Percentiles rank a stretch among this genome's conserved stretches.
These are phyloP conservation scores for Phyllopteryx taeniolatus DNA, from an alignment of 2,113 vertebrate species.

Conservation along the genomic window DNA sequence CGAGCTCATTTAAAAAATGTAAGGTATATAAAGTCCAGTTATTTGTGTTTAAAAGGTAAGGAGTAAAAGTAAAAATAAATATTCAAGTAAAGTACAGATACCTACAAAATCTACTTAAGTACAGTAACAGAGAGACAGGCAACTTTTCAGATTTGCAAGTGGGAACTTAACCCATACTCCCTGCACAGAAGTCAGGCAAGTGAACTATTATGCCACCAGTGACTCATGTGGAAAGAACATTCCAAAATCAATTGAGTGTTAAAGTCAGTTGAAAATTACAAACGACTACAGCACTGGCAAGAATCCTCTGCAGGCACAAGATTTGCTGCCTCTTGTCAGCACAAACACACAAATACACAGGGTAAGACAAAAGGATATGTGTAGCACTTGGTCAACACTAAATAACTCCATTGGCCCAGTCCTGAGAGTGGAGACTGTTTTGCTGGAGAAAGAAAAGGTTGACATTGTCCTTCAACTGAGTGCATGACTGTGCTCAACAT, in stretches of 20 bases:
- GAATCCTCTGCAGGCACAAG: background rate
- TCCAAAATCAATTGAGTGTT: background rate
- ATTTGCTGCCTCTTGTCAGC: background rate
- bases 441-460: slow-evolving; percentile 19
- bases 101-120: too few relatives aligned
- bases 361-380: background rate
- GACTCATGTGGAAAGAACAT: background rate
- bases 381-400: slow-evolving; percentile 8
- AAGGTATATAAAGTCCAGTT: too few relatives aligned
- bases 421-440: slow-evolving; percentile 15
- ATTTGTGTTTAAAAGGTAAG: too few relatives aligned
- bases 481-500: slow-evolving; percentile 11
- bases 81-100: too few relatives aligned
- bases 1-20: too few relatives aligned
- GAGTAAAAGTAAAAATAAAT: too few relatives aligned
- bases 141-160: background rate
- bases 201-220: background rate
- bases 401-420: slow-evolving; percentile 25
- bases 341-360: background rate
- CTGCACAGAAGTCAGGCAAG: background rate
- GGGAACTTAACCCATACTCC: background rate
- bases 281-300: background rate
- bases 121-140: too few relatives aligned
- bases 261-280: background rate
- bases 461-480: slow-evolving; percentile 23